Evolutionary conservation across 1,140 invertebrate species (phyloP), one percentile per base, ranked within the genome.

Genomic region (Aplysia californica): DNA sequence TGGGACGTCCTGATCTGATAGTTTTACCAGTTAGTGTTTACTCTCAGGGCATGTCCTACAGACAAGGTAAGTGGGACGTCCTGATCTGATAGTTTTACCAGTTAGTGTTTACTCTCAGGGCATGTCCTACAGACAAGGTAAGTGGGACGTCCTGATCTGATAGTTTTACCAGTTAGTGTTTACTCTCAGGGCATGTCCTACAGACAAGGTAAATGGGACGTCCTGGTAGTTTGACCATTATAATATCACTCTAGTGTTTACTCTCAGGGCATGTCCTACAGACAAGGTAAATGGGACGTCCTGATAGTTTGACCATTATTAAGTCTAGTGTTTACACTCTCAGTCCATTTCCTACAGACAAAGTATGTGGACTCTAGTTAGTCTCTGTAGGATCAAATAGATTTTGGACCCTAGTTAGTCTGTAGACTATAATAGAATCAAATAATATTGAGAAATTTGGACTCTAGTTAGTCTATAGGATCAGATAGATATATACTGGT

Each of bases 41-140:
- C 29, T 75, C 79, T 29, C 58, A 77, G 50, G 77, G 79, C 5
- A 77, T 79, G 21, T 71, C 81, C 41, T 84, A 75, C n/a, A 79
- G 76, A 72, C 72, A 77, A 69, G 82, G 80, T 82, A 77, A 69
- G 67, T 31, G 39, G 18, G 23, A 35, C 29, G 15, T 70, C 23
- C 15, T 39, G 5, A 44, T 35, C 15, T 18, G 29, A 10, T 15
- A 44, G 67, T 44, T 70, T 29, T 38, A 26, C 33, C 10, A 15
- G 10, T 26, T 6, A n/a, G 26, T 15, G 50, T 38, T 39, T 77
- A 80, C 26, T 76, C 78, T 33, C 56, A 76, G 41, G 77, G 78
- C 5, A 77, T 79, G 20, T 71, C 80, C 39, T 84, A 75, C 21
- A 78, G 76, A 72, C 68, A 77, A 74, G 81, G 79, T 83, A 77